Conservation (phyloP, 2,888 invertebrate species). For the Andrena hattorfiana region DNA sequence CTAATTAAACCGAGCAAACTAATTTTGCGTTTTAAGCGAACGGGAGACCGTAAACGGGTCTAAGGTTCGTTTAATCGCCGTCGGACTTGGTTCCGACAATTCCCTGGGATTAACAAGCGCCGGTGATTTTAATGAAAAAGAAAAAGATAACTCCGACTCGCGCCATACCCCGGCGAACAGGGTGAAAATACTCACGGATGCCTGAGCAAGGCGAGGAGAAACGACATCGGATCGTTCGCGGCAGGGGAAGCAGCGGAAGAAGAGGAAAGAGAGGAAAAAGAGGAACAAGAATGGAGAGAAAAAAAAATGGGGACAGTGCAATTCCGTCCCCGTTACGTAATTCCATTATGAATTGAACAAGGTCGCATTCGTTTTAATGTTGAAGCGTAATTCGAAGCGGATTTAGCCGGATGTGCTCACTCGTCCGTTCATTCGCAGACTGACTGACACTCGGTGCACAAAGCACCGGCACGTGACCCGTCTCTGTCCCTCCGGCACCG, state of each 20-base stretch:
- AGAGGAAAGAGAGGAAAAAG: neutral
- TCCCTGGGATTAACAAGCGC: too few species aligned
- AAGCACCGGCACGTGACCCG: slow-evolving; percentile 56
- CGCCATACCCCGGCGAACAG: too few species aligned
- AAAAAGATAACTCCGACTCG: too few species aligned
- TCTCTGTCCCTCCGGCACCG: slow-evolving; percentile 29
- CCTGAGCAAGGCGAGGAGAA: neutral
- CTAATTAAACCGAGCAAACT: slow-evolving; percentile 27
- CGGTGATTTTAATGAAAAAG: too few species aligned
- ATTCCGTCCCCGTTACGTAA: slow-evolving; percentile 35
- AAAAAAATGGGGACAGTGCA: neutral
- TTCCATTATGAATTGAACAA: slow-evolving; percentile 43
- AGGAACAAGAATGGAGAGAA: neutral
- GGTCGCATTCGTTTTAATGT: slow-evolving; percentile 58
- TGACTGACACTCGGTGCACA: slow-evolving; percentile 67
- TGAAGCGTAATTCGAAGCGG: slow-evolving; percentile 63
- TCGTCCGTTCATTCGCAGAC: slow-evolving; percentile 64
- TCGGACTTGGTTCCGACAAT: neutral
- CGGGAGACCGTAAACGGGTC: neutral
- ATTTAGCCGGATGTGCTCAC: slow-evolving; percentile 60
- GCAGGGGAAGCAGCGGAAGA: neutral
- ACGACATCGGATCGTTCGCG: neutral
- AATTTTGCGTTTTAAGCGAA: neutral
- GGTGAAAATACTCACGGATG: too few species aligned
- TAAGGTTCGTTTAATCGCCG: neutral